Percentiles rank a stretch among this genome's conserved stretches.
phyloP scores from a whole-genome alignment of 1,140 invertebrate species.

The Diabrotica virgifera region DNA sequence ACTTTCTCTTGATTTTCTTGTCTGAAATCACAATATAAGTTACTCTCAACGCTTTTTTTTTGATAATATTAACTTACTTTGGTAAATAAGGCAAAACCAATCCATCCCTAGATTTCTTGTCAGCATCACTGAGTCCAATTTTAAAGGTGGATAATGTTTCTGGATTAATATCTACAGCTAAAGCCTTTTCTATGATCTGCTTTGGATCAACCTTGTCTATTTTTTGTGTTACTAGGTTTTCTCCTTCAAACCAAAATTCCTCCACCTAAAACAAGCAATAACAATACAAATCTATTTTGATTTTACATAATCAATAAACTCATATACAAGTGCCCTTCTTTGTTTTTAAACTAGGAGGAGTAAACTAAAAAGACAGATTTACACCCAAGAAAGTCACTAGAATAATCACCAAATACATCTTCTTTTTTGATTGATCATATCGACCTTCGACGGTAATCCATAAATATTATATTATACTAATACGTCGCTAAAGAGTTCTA shows the following conservation, averaged over 20 bases:
- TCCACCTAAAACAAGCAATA: constrained; percentile 38
- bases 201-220: constrained; percentile 46
- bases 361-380: too few relatives aligned
- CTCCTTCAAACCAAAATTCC: constrained; percentile 50
- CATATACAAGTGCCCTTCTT: too few relatives aligned
- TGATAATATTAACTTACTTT: constrained; percentile 27
- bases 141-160: constrained; percentile 56
- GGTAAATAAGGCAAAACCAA: constrained; percentile 55
- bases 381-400: too few relatives aligned
- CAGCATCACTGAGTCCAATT: constrained; percentile 55
- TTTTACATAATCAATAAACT: too few relatives aligned
- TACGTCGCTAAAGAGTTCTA: too few relatives aligned
- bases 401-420: too few relatives aligned
- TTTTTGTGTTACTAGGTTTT: constrained; percentile 46
- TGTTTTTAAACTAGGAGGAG: too few relatives aligned
- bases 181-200: constrained; percentile 44
- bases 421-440: too few relatives aligned
- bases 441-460: too few relatives aligned
- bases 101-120: constrained; percentile 53
- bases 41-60: too few relatives aligned
- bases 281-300: too few relatives aligned
- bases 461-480: too few relatives aligned
- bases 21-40: not conserved
- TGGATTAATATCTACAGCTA: constrained; percentile 43
- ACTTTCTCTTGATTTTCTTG: constrained; percentile 18